Percentiles rank a stretch among this genome's conserved stretches.
Evolutionary conservation across 2,113 vertebrate genomes (phyloP).

Genomic region (Lycocorax pyrrhopterus): DNA sequence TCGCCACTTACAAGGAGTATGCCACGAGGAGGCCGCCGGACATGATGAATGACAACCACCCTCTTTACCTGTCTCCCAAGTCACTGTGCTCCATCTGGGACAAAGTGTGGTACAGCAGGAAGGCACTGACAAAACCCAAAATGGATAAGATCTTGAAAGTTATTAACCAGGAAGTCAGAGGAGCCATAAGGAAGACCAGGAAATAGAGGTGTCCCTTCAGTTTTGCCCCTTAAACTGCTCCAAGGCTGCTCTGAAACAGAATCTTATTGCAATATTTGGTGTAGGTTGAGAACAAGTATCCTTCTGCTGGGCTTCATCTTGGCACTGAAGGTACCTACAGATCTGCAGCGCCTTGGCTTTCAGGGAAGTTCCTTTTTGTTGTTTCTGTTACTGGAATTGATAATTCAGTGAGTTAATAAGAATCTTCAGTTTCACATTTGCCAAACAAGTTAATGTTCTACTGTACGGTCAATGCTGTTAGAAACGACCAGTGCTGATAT

Average conservation of each 20-base stretch:
- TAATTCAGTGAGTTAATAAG: background rate
- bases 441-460: background rate
- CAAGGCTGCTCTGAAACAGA: background rate
- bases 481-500: background rate
- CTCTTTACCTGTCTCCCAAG: conserved; percentile 24
- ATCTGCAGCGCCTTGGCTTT: background rate
- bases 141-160: background rate
- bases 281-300: background rate
- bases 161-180: background rate
- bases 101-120: conserved; percentile 26
- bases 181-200: accelerated
- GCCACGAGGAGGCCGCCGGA: background rate
- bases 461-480: background rate
- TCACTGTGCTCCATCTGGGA: background rate
- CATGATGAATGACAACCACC: background rate
- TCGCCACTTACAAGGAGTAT: background rate
- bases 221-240: background rate
- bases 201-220: background rate
- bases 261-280: background rate
- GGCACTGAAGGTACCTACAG: background rate
- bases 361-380: background rate
- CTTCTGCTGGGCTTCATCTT: background rate
- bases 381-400: background rate
- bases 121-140: background rate
- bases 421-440: background rate